These are phyloP conservation scores for Galagoides demidoff DNA, from an alignment of 2,797 vertebrate species.

Conservation along the genomic window DNA sequence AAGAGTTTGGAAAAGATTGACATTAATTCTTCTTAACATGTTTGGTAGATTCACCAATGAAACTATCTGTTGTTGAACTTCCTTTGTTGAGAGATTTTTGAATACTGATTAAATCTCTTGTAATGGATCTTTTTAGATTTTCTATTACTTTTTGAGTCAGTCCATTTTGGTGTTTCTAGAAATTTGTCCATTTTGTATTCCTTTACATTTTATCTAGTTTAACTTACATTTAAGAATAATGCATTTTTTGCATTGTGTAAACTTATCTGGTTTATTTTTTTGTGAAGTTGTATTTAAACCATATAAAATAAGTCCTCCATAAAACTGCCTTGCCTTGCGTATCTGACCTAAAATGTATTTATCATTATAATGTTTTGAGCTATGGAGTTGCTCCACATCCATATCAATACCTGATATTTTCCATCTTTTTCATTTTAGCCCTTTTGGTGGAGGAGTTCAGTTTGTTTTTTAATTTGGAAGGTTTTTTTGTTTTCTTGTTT, in stretches of 20 bases:
- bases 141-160: slow-evolving; percentile 22
- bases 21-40: slow-evolving; percentile 34
- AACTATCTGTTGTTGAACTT: neutral
- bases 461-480: slow-evolving; percentile 42
- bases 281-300: slow-evolving; percentile 42
- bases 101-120: slow-evolving; percentile 16
- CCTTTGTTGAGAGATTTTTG: slow-evolving; percentile 23
- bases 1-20: slow-evolving; percentile 22
- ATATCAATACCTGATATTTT: neutral
- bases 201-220: neutral
- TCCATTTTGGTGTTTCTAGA: neutral
- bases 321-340: neutral
- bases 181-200: slow-evolving; percentile 26
- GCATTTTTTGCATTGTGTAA: neutral
- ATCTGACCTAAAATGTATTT: slow-evolving; percentile 3
- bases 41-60: slow-evolving; percentile 32
- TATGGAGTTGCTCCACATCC: neutral
- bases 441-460: neutral
- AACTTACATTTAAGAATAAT: slow-evolving; percentile 31
- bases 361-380: neutral
- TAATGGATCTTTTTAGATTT: slow-evolving; percentile 34
- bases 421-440: neutral
- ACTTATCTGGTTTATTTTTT: slow-evolving; percentile 24
- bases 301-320: slow-evolving; percentile 1
- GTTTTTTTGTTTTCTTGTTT: neutral